Evolutionary conservation across 2,113 vertebrate genomes (phyloP).

Genomic region (Hippolais icterina): DNA sequence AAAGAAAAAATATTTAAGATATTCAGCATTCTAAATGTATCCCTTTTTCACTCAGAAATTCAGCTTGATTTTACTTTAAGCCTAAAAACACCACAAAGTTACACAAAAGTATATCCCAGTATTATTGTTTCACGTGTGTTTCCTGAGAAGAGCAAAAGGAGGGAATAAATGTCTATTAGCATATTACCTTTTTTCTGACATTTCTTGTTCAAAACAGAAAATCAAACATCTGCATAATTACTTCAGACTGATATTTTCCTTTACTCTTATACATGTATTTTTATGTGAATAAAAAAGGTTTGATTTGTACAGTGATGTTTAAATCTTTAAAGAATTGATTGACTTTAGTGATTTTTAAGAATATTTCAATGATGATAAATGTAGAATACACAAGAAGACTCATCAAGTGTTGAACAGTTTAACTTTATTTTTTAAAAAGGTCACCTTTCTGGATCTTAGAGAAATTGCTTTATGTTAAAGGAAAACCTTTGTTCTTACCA

Average conservation of each 20-base stretch:
- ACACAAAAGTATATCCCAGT: background rate
- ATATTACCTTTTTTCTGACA: background rate
- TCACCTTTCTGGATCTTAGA: background rate
- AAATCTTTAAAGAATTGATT: background rate
- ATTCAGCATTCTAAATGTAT: background rate
- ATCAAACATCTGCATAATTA: background rate
- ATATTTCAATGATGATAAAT: background rate
- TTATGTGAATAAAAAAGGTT: rapidly evolving
- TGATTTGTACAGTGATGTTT: background rate
- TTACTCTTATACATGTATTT: background rate
- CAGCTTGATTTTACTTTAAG: background rate
- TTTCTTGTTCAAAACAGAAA: background rate
- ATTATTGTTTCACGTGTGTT: background rate
- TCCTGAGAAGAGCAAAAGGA: background rate
- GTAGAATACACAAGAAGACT: background rate
- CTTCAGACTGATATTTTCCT: background rate
- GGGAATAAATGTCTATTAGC: background rate
- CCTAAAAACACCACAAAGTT: background rate
- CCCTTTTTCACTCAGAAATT: background rate
- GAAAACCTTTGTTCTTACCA: background rate
- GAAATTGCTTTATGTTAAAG: background rate
- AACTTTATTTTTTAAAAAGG: background rate
- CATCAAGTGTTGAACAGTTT: background rate
- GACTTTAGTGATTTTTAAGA: background rate
- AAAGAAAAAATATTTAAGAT: background rate